Evolutionary conservation across 2,797 vertebrate species (phyloP), one percentile per base, ranked within the genome.

Genomic region (Centropyge bicolor): DNA sequence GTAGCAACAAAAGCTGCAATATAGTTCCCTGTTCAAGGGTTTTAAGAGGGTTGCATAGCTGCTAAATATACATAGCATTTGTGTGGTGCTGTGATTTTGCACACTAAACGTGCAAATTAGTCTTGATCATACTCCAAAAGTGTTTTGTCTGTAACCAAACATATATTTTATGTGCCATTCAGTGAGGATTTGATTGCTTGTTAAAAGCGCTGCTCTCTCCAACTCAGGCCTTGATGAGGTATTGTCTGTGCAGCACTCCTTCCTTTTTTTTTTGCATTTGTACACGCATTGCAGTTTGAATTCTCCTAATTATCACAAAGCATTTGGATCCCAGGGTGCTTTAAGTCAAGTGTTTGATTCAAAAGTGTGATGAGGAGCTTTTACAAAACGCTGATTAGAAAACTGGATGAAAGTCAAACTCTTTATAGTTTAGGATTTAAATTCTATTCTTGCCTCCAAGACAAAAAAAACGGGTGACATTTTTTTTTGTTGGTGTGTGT

Each of bases 61-160:
- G 22, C 59, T 71, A 20, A 76, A 67, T 56, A 69, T 55, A 64
- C 46, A 66, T 1, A 31, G 11, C 7, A 9, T 40, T 20, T 7
- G 6, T 65, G 38, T 61, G 56, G 13, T 52, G 12, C 49, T 72
- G 20, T 63, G 41, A 60, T 49, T 13, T 49, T 78, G 22, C 45
- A 36, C 52, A 48, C 35, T 52, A 56, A 88, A 79, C 48, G 43
- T 81, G 75, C 67, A 73, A 79, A 82, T 83, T 61, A 85, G 60
- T 55, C 51, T 63, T 48, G 31, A 59, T 81, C 46, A 69, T 41
- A 20, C 45, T 74, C 60, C 22, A 52, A 59, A 76, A 76, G 54
- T 4, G 14, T 73, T 68, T 78, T 65, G n/a, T 80, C 65, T 73
- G 56, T 62, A 61, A 61, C 31, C 64, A 81, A 65, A 70, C 54